Percentiles rank a stretch among this genome's conserved stretches.
Evolutionary conservation across 2,113 vertebrate genomes (phyloP).

Genomic region (Potamarius usumacintae): DNA sequence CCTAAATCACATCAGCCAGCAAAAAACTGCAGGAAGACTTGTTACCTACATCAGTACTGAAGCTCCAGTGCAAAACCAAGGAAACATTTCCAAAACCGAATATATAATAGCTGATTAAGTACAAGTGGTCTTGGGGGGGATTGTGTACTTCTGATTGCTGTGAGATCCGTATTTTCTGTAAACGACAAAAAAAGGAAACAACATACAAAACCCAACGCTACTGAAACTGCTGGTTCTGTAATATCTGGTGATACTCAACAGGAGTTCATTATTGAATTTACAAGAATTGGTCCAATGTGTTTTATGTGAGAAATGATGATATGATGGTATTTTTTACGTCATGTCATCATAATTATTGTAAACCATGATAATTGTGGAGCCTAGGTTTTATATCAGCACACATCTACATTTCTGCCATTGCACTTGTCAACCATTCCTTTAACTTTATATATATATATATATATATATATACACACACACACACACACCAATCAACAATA

Average conservation of each 20-base stretch:
- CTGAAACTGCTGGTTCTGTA: neutral
- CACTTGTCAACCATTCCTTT: neutral
- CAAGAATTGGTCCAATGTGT: neutral
- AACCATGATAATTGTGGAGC: too few species aligned
- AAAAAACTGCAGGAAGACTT: neutral
- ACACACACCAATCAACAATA: too few species aligned
- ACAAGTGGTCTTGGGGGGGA: neutral
- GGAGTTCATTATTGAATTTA: neutral
- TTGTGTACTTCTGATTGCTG: neutral
- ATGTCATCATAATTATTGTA: too few species aligned
- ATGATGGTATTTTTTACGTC: too few species aligned
- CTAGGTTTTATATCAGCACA: neutral
- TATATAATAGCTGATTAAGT: neutral
- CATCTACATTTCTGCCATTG: neutral
- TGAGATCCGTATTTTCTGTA: too few species aligned
- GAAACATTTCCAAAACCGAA: neutral
- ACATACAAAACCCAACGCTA: neutral
- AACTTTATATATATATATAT: too few species aligned
- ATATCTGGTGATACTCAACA: neutral
- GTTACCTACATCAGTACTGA: neutral
- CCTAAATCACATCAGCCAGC: neutral
- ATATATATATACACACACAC: too few species aligned
- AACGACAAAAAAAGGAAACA: neutral
- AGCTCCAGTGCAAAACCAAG: neutral
- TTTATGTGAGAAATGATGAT: neutral